These are phyloP conservation scores for Poeciliopsis infans DNA, from an alignment of 2,797 vertebrate genomes.

Conservation along the genomic window DNA sequence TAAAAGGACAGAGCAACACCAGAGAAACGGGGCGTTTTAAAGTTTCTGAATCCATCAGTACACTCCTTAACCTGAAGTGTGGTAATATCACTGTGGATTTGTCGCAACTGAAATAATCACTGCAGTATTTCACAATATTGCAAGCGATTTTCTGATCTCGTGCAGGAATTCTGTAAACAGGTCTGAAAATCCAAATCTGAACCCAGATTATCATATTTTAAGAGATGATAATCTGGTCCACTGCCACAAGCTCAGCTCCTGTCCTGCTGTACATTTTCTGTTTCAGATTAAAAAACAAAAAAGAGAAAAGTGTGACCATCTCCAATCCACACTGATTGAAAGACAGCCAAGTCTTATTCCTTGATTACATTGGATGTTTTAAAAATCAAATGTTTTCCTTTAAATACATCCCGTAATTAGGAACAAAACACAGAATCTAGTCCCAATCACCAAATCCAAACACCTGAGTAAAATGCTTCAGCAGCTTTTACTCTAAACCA, in stretches of 20 bases:
- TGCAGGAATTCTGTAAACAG: not conserved
- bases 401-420: not conserved
- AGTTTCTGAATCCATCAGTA: conserved; percentile 2
- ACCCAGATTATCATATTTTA: not conserved
- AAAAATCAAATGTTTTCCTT: conserved; percentile 22
- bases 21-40: not conserved
- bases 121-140: not conserved
- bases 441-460: not conserved
- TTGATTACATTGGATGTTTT: not conserved
- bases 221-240: not conserved
- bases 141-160: not conserved
- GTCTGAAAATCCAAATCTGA: not conserved
- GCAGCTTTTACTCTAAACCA: not conserved
- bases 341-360: not conserved
- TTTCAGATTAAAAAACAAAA: not conserved
- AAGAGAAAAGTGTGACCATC: not conserved
- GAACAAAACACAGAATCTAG: not conserved
- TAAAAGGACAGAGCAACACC: not conserved
- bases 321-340: conserved; percentile 1
- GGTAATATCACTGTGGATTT: not conserved
- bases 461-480: not conserved
- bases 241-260: not conserved
- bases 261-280: not conserved
- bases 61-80: not conserved
- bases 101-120: not conserved